Base-by-base conservation (phyloP, 1,140 invertebrate genomes). In the Augochlora pura region DNA sequence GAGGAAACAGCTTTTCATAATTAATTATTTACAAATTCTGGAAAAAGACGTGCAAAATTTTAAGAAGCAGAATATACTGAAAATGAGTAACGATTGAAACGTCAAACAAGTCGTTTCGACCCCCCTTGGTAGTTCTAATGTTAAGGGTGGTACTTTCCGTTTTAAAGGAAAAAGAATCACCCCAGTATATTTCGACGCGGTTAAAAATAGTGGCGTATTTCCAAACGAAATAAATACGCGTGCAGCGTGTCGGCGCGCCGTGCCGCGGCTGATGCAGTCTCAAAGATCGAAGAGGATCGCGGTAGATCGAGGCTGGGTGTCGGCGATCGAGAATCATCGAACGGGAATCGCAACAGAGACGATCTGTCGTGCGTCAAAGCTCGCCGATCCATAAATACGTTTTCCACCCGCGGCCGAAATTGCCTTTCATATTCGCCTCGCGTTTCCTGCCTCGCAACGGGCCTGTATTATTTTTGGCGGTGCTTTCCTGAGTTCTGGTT, bases 181-280 rank as follows among this genome's bases (percentile, higher is more conserved):
- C 23, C n/a, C 32, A 46, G 52, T 68, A 18, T 42, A 68, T 59
- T 59, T 69, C 65, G 60, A 76, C 18, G 8, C 21, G 39, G 39
- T 4, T 75, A 63, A 21, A 68, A 39, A 65, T 69, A 64, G 23
- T 0, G 8, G 42, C 14, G 59, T 38, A 68, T 63, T 49, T 62
- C 10, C 8, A 66, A 64, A 62, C 7, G 66, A 64, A 54, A 71
- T 39, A 49, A 74, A 65, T 64, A 74, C 60, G 21, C 42, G 60
- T n/a, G 18, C 54, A n/a, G 54, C 21, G 54, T 57, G 18, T 7
- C 12, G n/a, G n/a, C n/a, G n/a, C n/a, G n/a, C n/a, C n/a, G n/a
- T n/a, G 21, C 21, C 21, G 21, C 32, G 70, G 23, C 46, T 38
- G 46, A 38, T 23, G 49, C 25, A 38, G 54, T n/a, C n/a, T 57